phyloP scores from a whole-genome alignment of 2,797 vertebrate genomes.

The Mallotus villosus region DNA sequence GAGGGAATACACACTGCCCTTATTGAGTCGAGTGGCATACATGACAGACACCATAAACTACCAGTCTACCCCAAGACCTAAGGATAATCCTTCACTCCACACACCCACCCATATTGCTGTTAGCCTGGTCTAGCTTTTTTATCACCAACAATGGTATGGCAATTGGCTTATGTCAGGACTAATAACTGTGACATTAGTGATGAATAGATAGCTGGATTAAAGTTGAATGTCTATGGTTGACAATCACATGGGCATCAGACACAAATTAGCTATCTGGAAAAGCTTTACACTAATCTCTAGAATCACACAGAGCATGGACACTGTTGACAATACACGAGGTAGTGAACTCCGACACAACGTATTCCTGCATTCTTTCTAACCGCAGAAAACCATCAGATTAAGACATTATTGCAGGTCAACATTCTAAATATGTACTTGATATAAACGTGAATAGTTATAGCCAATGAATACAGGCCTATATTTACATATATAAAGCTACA shows the following conservation, averaged over 20 bases:
- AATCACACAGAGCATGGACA: constrained; percentile 49
- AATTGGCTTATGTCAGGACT: constrained; percentile 11
- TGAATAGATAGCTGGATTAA: constrained; percentile 54
- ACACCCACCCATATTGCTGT: background rate
- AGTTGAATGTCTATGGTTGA: constrained; percentile 40
- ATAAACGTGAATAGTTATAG: background rate
- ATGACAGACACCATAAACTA: background rate
- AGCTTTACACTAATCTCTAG: constrained; percentile 62
- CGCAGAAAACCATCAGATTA: background rate
- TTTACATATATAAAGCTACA: background rate
- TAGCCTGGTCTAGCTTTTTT: background rate
- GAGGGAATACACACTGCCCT: background rate
- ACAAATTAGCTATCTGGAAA: constrained; percentile 62
- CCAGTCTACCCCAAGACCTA: background rate
- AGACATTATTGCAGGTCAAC: background rate
- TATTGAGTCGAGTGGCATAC: background rate
- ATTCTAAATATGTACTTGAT: too few species aligned
- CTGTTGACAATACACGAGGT: constrained; percentile 44
- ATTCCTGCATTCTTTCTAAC: constrained; percentile 14
- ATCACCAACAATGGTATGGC: constrained; percentile 10
- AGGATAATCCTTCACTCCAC: background rate
- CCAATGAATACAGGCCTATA: background rate
- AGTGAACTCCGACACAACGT: constrained; percentile 40
- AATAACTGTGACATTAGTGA: constrained; percentile 33
- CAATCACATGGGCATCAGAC: constrained; percentile 59